phyloP scores from a whole-genome alignment of 2,888 invertebrate species.

The Neuroscelio doddi region DNA sequence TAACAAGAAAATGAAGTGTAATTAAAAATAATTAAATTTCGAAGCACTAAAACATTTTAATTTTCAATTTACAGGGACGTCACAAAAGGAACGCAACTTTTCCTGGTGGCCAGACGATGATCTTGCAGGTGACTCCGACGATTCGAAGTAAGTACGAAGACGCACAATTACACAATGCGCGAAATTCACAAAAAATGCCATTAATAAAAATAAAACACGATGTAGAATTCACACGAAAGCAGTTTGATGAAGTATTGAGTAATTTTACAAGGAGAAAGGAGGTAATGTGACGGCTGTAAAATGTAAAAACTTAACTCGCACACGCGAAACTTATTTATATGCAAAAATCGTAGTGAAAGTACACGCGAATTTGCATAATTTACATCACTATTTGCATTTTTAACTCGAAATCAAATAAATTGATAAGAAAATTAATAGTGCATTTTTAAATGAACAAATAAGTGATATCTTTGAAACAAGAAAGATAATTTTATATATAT shows the following conservation, averaged over 20 bases:
- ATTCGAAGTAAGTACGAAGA: slow-evolving; percentile 75
- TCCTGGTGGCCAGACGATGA: slow-evolving; percentile 82
- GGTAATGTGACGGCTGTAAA: background rate
- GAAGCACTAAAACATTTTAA: no score
- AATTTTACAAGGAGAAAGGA: slow-evolving; percentile 14
- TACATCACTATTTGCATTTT: slow-evolving; percentile 8
- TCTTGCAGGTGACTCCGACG: slow-evolving; percentile 77
- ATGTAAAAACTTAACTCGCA: slow-evolving; percentile 7
- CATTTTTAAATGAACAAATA: no score
- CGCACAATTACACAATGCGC: slow-evolving; percentile 18
- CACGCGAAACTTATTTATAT: background rate
- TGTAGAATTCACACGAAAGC: background rate
- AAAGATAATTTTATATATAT: no score
- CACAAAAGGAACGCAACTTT: slow-evolving; percentile 87
- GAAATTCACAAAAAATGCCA: slow-evolving; percentile 12
- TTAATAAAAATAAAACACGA: slow-evolving; percentile 17
- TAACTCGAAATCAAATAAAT: background rate
- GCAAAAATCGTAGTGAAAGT: slow-evolving; percentile 38
- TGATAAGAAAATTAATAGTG: no score
- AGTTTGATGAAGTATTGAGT: slow-evolving; percentile 21
- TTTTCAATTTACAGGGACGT: slow-evolving; percentile 81
- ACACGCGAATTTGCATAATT: slow-evolving; percentile 12
- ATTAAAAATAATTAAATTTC: no score
- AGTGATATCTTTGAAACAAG: no score
- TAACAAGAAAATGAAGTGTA: no score